phyloP scores from a whole-genome alignment of 1,140 invertebrate genomes.

The Bombus cullumanus region DNA sequence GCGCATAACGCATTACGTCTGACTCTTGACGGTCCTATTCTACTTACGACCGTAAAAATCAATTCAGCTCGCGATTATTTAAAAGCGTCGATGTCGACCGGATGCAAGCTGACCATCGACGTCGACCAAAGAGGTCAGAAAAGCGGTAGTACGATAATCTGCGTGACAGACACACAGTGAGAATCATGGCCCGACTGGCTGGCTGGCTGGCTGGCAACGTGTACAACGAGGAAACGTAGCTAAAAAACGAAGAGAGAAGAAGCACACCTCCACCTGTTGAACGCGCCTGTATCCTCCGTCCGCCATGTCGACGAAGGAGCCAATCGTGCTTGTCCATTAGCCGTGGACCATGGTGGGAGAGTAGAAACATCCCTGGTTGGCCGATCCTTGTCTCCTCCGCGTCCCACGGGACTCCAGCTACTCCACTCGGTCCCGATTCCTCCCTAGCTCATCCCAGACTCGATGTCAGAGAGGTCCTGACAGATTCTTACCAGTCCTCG shows the following conservation, averaged over 20 bases:
- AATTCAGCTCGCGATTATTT: conserved; percentile 26
- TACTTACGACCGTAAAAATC: neutral
- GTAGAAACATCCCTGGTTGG: conserved; percentile 70
- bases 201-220: neutral
- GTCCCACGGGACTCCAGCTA: conserved; percentile 64
- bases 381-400: conserved; percentile 64
- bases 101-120: conserved; percentile 49
- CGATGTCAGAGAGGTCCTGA: conserved; percentile 51
- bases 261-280: conserved; percentile 77
- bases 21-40: neutral
- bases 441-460: conserved; percentile 58
- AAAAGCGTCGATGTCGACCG: conserved; percentile 31
- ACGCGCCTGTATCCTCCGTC: conserved; percentile 60
- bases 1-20: neutral
- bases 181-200: conserved; percentile 1
- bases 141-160: conserved; percentile 68
- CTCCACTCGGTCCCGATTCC: conserved; percentile 38
- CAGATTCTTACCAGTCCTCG: conserved; percentile 55
- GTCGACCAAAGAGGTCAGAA: conserved; percentile 56
- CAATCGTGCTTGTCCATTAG: conserved; percentile 75
- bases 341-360: conserved; percentile 71
- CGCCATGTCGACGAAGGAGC: conserved; percentile 78
- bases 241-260: conserved; percentile 14
- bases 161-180: conserved; percentile 52
- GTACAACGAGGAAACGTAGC: neutral